Conservation (phyloP, 2,888 invertebrate species). For the Torymus aiolomorphi region DNA sequence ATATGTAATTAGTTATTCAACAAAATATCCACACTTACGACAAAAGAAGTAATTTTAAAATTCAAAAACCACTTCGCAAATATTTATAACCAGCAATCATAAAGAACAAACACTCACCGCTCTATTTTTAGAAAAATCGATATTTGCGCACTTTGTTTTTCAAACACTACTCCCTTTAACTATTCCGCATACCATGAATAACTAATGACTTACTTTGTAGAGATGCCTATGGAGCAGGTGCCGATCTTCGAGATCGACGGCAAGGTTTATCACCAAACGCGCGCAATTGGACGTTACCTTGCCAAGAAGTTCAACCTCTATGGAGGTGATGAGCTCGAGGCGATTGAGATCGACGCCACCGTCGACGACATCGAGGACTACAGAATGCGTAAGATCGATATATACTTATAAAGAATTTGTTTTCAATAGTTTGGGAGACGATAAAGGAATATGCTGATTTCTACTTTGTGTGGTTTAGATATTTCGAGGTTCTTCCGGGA, state of each 20-base stretch:
- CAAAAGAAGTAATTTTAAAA: too few species aligned
- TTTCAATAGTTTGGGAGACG: not conserved
- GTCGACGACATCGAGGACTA: constrained; percentile 77
- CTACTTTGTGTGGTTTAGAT: constrained; percentile 57
- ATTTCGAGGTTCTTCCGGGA: constrained; percentile 65
- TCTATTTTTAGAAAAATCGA: too few species aligned
- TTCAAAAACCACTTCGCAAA: too few species aligned
- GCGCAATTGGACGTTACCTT: constrained; percentile 78
- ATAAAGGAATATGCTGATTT: not conserved
- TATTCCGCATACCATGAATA: too few species aligned
- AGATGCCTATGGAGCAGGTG: constrained; percentile 75
- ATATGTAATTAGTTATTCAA: too few species aligned
- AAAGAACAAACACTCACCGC: too few species aligned
- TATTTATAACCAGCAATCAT: too few species aligned
- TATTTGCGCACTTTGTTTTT: too few species aligned
- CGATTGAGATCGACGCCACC: constrained; percentile 76
- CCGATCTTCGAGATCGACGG: constrained; percentile 77
- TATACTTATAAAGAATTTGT: not conserved
- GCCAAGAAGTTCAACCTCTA: constrained; percentile 76
- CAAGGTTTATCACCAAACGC: constrained; percentile 74
- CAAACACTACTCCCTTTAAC: too few species aligned
- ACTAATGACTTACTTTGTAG: constrained; percentile 54
- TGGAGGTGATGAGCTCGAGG: constrained; percentile 76
- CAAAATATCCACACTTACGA: too few species aligned
- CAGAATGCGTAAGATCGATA: constrained; percentile 74